Evolutionary conservation across 2,888 invertebrate genomes (phyloP), one percentile per base, ranked within the genome.

Genomic region (Dasysyrphus albostriatus): DNA sequence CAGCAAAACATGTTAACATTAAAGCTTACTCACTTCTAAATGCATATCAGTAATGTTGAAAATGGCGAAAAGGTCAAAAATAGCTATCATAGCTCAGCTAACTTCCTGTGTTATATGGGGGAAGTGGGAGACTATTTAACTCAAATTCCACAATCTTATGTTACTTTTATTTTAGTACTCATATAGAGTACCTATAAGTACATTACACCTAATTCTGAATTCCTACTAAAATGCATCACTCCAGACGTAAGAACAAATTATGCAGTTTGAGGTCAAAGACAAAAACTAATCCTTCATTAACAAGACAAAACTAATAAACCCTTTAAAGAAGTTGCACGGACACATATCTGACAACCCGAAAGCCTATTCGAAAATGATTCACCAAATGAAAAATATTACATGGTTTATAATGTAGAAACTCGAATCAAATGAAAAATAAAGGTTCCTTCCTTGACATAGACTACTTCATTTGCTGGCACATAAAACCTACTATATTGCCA

Each of bases 391-490:
- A 19, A 19, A 19, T 49, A 34, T 77, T 61, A 32, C 58, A 80
- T 19, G 59, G 34, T 72, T 58, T 65, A 80, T 72, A 2, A 24
- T 24, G n/a, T 58, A 63, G 63, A 75, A 61, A 44, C 47, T 24
- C 47, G 67, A 76, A 34, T 51, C 51, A 58, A 58, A n/a, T 42
- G 37, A 39, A 75, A 69, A 63, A 34, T 59, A n/a, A n/a, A n/a
- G n/a, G 34, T 67, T 72, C 63, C 63, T 80, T 58, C 47, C 42
- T 61, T 47, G 70, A 49, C 69, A 84, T 75, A 10, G 58, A 69
- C 63, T 39, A 67, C 51, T 51, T 7, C 19, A 44, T 69, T 61
- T 59, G 37, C 34, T 61, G 29, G 29, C 54, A 37, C 61, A 44
- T 29, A 7, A 70, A 42, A 51, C 39, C 59, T 14, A 56, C 37